A percentile compares a stretch with the other conserved stretches of the same genome.
These are phyloP conservation scores for Drosophila pruinosa DNA, from an alignment of 1,140 invertebrate genomes.

Conservation along the genomic window DNA sequence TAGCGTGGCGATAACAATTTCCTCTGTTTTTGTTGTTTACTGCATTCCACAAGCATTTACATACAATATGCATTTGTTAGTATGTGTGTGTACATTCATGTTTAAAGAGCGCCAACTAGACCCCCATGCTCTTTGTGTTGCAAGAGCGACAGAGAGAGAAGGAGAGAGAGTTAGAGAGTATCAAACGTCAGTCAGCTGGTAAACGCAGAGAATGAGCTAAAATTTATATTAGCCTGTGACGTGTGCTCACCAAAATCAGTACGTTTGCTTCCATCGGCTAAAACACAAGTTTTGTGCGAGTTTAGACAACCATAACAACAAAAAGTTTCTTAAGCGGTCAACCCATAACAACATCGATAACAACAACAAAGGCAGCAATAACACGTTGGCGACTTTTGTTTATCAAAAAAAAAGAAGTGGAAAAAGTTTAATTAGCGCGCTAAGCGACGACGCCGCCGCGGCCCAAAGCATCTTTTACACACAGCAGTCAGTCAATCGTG, in stretches of 20 bases:
- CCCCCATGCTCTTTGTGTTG: conserved; percentile 7
- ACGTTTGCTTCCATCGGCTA: conserved; percentile 62
- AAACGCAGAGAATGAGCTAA: conserved; percentile 27
- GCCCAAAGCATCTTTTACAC: neutral
- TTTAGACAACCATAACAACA: conserved; percentile 42
- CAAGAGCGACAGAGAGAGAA: conserved; percentile 1
- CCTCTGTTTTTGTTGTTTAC: conserved; percentile 11
- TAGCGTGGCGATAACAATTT: conserved; percentile 26
- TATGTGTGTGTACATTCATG: conserved; percentile 23
- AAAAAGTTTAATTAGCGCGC: conserved; percentile 47
- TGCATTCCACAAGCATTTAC: conserved; percentile 28
- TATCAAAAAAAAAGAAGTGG: conserved; percentile 31
- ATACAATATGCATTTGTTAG: neutral
- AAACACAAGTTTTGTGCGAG: conserved; percentile 56
- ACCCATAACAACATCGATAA: conserved; percentile 27
- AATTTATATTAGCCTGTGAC: conserved; percentile 70
- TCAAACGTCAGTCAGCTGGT: conserved; percentile 30
- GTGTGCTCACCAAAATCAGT: conserved; percentile 68
- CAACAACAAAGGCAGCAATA: conserved; percentile 29
- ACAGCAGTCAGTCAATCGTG: neutral
- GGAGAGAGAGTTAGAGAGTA: conserved; percentile 4
- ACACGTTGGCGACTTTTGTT: conserved; percentile 62
- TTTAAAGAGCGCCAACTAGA: conserved; percentile 28
- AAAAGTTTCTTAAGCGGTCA: conserved; percentile 19
- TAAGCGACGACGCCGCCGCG: conserved; percentile 20